phyloP scores from a whole-genome alignment of 2,113 vertebrate species.

The Platysteira castanea region DNA sequence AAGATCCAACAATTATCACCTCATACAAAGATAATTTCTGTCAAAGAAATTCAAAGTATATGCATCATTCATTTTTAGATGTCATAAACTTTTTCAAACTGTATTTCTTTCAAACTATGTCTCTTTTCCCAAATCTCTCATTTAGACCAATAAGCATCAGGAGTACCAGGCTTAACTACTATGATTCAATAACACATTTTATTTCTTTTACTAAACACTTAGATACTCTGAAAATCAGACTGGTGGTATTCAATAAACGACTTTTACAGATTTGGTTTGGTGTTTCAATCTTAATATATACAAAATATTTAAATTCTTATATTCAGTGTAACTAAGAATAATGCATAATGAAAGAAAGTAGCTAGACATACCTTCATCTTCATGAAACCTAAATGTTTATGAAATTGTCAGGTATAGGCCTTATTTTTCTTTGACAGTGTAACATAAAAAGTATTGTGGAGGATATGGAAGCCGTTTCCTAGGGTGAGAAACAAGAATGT shows the following conservation, averaged over 20 bases:
- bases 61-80: not conserved
- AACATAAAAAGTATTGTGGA: not conserved
- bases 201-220: not conserved
- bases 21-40: not conserved
- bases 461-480: not conserved
- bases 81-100: not conserved
- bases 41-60: not conserved
- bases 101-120: not conserved
- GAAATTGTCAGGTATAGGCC: not conserved
- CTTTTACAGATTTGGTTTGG: not conserved
- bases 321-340: not conserved
- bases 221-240: not conserved
- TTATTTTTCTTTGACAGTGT: not conserved
- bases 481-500: not conserved
- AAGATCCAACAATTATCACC: not conserved
- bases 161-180: not conserved
- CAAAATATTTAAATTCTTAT: not conserved
- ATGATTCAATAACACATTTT: not conserved
- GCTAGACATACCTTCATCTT: not conserved
- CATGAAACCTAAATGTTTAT: not conserved
- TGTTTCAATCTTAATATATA: not conserved
- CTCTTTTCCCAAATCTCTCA: not conserved
- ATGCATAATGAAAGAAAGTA: not conserved
- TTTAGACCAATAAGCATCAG: not conserved
- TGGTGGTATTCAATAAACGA: not conserved